Evolutionary conservation across 2,113 vertebrate genomes (phyloP), one percentile per base, ranked within the genome.

Genomic region (Crypturellus undulatus): DNA sequence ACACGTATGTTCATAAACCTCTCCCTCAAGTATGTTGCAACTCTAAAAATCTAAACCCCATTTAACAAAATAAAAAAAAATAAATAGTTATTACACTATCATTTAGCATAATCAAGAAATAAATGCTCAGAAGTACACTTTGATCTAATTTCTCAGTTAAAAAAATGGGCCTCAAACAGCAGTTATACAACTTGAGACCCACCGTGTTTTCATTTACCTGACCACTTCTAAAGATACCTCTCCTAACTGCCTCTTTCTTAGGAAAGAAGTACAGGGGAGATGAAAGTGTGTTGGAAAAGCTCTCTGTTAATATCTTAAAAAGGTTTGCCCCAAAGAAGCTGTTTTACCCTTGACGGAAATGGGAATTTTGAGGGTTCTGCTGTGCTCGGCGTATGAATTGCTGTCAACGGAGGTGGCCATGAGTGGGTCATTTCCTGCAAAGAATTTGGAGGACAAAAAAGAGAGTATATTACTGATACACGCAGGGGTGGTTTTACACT

Each of bases 361-460:
- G 96, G 97, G 94, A 98, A 98, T 92, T 98, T 99, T 86, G 98
- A 97, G 54, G 98, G 94, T 91, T 99, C 98, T 24, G 97, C 94
- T 79, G 98, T 97, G 82, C 97, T 97, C 22, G 98, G 99, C 0
- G 99, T 98, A 38, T 98, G 97, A 96, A 99, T 98, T 88, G 98
- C 98, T 92, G 99, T 98, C 96, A 99, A 91, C 67, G 98, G 98
- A 83, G 99, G 98, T 12, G 99, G 99, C 99, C 99, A 99, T 30
- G 98, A 98, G 54, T 98, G 98, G 72, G 98, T 99, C 99, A 99
- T 99, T 98, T 99, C 99, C 99, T 99, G 69, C 32, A 94, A 96
- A 78, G 90, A 78, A 92, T 95, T 95, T 36, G 75, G 93, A 21
- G 49, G 21, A 22, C 20, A 49, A 70, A 76, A 40, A 75, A 85